Evolutionary conservation across 2,888 invertebrate species (phyloP).

Genomic region (Saturnia japonica): DNA sequence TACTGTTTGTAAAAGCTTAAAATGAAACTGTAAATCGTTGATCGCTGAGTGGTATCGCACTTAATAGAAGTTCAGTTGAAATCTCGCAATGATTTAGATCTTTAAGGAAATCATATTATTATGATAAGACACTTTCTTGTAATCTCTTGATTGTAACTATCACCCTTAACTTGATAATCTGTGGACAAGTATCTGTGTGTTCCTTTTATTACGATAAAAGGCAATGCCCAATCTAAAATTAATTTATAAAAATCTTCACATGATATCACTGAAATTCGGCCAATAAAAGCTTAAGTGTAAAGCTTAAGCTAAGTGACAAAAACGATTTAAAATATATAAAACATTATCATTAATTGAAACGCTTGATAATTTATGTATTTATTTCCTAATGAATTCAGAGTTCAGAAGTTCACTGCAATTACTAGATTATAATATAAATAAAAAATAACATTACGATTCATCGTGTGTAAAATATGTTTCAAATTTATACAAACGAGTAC

Average conservation of each 20-base stretch:
- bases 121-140: neutral
- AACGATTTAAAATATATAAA: too few species aligned
- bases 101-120: neutral
- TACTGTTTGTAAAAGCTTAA: neutral
- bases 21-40: neutral
- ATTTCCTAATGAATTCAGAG: neutral
- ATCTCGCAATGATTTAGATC: neutral
- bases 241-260: too few species aligned
- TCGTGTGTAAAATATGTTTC: neutral
- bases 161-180: neutral
- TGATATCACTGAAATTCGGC: too few species aligned
- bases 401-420: neutral
- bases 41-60: neutral
- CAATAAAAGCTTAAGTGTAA: too few species aligned
- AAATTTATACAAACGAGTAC: constrained; percentile 2
- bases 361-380: neutral
- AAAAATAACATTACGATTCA: neutral
- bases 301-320: too few species aligned
- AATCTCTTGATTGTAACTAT: neutral
- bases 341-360: neutral
- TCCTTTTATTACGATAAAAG: neutral
- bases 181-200: neutral
- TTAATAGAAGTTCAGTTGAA: neutral
- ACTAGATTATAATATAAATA: neutral
- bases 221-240: neutral